Evolutionary conservation across 2,797 vertebrate genomes (phyloP), one percentile per base, ranked within the genome.

Genomic region (Helicolenus hilgendorfi): DNA sequence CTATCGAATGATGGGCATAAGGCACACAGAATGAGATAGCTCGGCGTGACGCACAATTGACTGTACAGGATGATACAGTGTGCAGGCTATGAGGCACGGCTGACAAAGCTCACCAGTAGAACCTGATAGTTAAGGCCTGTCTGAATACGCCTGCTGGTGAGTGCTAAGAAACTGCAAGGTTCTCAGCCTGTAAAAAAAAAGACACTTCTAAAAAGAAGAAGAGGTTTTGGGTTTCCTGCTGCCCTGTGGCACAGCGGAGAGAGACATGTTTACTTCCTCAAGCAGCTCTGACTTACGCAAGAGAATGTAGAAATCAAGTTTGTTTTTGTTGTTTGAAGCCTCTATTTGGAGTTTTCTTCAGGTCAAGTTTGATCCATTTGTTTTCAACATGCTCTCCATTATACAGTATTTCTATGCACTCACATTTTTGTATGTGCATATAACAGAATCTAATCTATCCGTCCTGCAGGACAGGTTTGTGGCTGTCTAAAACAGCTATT

Each of bases 151-250:
- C 86, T 80, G 86, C 64, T 60, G 80, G 41, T 60, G 77, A 60
- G 55, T 20, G n/a, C 58, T 60, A 45, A 77, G 59, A 77, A 24
- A 2, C 64, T 74, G 85, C 69, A 53, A 36, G 33, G 55, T 56
- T 82, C 78, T 63, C 38, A 81, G 71, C 22, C 67, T 80, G 13
- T 77, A 83, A 89, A 20, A 2, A 24, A 31, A 26, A 18, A 53
- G 45, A 74, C 31, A 68, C 33, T 65, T 72, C 4, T 58, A 87
- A 87, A 91, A 90, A 86, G 77, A 83, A 85, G 84, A 94, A 73
- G 79, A 77, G 89, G 93, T 89, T 94, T 96, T 74, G 45, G 84
- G 90, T 96, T 96, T 95, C 95, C 95, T 94, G 94, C 80, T 88
- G 81, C 85, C 85, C 93, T 88, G 79, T 94, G 89, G 83, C 89